These are phyloP conservation scores for Silurus glanis DNA, from an alignment of 2,113 vertebrate genomes.

Conservation along the genomic window DNA sequence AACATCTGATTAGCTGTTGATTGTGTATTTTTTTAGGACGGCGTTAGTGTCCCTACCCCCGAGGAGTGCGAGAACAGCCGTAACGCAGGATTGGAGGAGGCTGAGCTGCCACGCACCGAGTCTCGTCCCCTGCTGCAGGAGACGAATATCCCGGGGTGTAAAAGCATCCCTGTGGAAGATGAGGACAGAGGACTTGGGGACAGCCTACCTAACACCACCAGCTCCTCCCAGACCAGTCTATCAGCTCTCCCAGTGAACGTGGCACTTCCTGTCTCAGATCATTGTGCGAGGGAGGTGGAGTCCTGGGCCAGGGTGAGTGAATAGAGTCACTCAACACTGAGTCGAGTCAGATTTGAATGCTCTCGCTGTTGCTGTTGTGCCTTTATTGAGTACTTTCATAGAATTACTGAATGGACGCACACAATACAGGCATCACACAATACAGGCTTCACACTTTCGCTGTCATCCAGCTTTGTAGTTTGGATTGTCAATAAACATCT, in stretches of 20 bases:
- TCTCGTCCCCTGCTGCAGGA: conserved; percentile 73
- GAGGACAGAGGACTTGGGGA: conserved; percentile 77
- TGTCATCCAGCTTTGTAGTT: neutral
- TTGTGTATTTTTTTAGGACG: conserved; percentile 54
- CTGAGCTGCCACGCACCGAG: conserved; percentile 67
- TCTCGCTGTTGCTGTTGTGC: neutral
- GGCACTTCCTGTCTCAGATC: conserved; percentile 30
- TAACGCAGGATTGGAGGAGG: conserved; percentile 69
- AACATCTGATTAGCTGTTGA: neutral
- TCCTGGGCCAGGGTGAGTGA: conserved; percentile 35
- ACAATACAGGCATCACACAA: neutral
- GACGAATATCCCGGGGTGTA: conserved; percentile 64
- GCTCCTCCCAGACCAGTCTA: conserved; percentile 77
- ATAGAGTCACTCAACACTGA: neutral
- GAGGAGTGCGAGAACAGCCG: conserved; percentile 72
- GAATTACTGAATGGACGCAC: neutral
- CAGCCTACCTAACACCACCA: conserved; percentile 79
- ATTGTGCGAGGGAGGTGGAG: conserved; percentile 46
- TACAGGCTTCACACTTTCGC: neutral
- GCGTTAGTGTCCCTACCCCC: conserved; percentile 53
- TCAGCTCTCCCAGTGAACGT: conserved; percentile 62
- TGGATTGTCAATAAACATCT: neutral
- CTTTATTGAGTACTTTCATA: neutral
- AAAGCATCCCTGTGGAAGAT: conserved; percentile 71
- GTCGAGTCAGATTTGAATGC: neutral